Percentiles rank a stretch among this genome's conserved stretches.
Evolutionary conservation across 37 sponge, comb jelly and placozoan genomes (phyloP).

Genomic region (Haliclona indistincta): DNA sequence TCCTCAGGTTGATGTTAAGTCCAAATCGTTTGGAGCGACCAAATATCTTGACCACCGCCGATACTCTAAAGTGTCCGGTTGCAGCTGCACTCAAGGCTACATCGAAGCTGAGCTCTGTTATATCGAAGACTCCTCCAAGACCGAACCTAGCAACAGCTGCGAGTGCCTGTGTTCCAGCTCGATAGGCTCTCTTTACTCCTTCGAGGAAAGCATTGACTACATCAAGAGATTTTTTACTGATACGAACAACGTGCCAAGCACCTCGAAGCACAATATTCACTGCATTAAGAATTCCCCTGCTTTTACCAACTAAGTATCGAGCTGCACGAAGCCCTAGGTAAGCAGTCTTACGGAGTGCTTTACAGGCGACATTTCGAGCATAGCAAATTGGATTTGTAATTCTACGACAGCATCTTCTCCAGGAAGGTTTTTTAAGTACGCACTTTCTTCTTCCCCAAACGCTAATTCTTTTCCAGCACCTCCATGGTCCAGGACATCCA

Average conservation of each 20-base stretch:
- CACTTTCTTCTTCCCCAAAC: slow-evolving; percentile 19
- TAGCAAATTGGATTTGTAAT: slow-evolving; percentile 28
- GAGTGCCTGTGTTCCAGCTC: no score
- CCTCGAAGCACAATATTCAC: background rate
- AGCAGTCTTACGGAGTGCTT: background rate
- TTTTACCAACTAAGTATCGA: slow-evolving; percentile 5
- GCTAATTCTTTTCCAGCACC: no score
- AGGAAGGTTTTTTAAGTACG: slow-evolving; percentile 1
- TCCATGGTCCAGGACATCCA: no score
- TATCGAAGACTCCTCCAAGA: no score
- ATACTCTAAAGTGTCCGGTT: no score
- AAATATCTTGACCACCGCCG: no score
- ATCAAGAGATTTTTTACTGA: background rate
- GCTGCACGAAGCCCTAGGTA: slow-evolving; percentile 2
- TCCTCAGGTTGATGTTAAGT: no score
- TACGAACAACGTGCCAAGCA: background rate
- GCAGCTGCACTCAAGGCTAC: no score
- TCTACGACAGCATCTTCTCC: slow-evolving; percentile 34
- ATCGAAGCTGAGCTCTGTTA: no score
- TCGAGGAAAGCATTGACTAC: background rate
- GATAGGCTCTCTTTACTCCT: no score
- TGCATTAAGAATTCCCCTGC: background rate
- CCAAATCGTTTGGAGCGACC: no score
- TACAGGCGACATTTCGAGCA: slow-evolving; percentile 13
- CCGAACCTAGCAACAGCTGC: no score